Percentiles rank a stretch among this genome's conserved stretches.
Conservation (phyloP, 2,797 vertebrate genomes). For the Peromyscus nudipes region DNA sequence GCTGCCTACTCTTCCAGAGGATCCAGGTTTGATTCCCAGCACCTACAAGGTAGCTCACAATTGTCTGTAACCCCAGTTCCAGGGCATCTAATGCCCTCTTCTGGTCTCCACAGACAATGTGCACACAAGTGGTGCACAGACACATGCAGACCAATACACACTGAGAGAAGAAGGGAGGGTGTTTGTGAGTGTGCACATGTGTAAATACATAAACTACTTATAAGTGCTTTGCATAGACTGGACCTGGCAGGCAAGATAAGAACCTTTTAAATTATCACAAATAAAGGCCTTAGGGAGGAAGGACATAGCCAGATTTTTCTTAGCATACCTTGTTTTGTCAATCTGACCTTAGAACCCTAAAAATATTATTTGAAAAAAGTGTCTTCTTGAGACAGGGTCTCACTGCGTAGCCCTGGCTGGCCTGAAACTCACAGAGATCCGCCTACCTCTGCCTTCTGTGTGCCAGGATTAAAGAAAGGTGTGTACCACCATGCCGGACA, state of each 20-base stretch:
- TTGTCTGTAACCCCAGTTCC: neutral
- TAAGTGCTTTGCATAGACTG: neutral
- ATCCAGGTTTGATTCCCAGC: neutral
- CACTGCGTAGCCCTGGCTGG: neutral
- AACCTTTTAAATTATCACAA: neutral
- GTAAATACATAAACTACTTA: neutral
- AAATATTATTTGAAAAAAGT: neutral
- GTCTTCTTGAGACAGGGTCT: neutral
- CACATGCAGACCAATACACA: neutral
- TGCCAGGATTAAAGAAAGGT: neutral
- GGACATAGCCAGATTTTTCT: neutral
- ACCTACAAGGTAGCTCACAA: neutral
- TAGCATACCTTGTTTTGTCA: neutral
- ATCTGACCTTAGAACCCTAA: neutral
- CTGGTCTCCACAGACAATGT: neutral
- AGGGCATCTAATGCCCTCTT: neutral
- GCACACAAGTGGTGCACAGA: neutral
- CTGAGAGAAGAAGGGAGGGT: neutral
- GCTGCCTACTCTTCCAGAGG: neutral
- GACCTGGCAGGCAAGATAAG: neutral
- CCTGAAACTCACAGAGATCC: neutral
- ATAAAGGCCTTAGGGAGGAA: neutral
- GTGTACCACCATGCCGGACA: neutral
- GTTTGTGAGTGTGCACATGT: neutral
- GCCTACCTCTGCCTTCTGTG: neutral